A percentile compares a stretch with the other conserved stretches of the same genome.
phyloP scores from a whole-genome alignment of 1,140 invertebrate species.

The Saxidomus purpurata region DNA sequence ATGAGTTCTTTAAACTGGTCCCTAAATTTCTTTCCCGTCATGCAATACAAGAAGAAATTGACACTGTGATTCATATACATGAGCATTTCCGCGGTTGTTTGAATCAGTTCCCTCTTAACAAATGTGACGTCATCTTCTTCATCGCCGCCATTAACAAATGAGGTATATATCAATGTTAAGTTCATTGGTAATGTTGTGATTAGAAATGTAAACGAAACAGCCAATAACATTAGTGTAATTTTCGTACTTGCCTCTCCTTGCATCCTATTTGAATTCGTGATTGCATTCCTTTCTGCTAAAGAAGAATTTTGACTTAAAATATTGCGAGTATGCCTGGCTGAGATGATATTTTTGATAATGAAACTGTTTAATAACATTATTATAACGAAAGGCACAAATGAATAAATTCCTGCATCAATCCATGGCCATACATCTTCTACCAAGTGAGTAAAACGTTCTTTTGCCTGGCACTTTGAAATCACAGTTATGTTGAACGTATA shows the following conservation, averaged over 20 bases:
- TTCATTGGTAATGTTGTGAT: slow-evolving; percentile 84
- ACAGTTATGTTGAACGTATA: slow-evolving; percentile 41
- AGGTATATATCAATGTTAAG: slow-evolving; percentile 77
- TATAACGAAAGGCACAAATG: slow-evolving; percentile 80
- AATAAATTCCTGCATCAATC: slow-evolving; percentile 83
- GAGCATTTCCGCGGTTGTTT: slow-evolving; percentile 81
- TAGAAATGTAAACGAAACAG: slow-evolving; percentile 84
- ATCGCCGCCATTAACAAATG: slow-evolving; percentile 72
- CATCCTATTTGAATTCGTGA: not conserved
- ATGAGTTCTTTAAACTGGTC: slow-evolving; percentile 69
- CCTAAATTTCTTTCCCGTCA: slow-evolving; percentile 85
- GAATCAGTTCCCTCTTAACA: slow-evolving; percentile 68
- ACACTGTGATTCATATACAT: slow-evolving; percentile 86
- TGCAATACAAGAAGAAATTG: slow-evolving; percentile 86
- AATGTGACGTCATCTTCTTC: slow-evolving; percentile 68
- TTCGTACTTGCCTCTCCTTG: slow-evolving; percentile 72
- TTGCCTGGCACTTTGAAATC: slow-evolving; percentile 59
- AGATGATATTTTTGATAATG: slow-evolving; percentile 72
- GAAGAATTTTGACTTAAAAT: slow-evolving; percentile 6
- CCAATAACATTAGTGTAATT: slow-evolving; percentile 84
- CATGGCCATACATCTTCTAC: slow-evolving; percentile 79
- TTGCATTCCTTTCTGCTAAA: not conserved
- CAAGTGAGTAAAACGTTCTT: slow-evolving; percentile 38
- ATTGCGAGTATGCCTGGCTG: slow-evolving; percentile 27
- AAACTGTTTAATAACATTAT: slow-evolving; percentile 79